These are phyloP conservation scores for Sphaerodactylus townsendi DNA, from an alignment of 2,113 vertebrate genomes.

Conservation along the genomic window DNA sequence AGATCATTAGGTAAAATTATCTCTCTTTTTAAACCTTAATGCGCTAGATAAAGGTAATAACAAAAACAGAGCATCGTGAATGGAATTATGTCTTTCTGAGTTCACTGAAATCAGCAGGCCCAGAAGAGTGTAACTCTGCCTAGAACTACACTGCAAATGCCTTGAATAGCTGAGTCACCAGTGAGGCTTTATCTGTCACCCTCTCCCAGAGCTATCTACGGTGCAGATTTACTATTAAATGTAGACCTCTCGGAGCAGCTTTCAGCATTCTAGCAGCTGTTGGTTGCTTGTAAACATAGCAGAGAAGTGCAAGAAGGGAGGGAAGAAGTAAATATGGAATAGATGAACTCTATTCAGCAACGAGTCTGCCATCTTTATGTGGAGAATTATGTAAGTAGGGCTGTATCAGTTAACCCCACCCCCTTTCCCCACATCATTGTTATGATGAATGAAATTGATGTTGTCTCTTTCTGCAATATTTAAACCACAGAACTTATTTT, in stretches of 20 bases:
- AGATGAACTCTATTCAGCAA: neutral
- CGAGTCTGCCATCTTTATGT: neutral
- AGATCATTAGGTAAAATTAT: neutral
- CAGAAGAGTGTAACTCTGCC: too few species aligned
- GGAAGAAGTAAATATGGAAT: neutral
- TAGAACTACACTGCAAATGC: neutral
- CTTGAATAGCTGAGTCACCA: neutral
- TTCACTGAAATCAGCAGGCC: too few species aligned
- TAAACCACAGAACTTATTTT: neutral
- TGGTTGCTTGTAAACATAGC: neutral
- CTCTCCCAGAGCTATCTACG: neutral
- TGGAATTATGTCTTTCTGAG: too few species aligned
- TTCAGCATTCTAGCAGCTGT: constrained; percentile 14
- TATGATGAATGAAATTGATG: neutral
- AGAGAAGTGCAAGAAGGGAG: neutral
- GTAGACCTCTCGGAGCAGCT: neutral
- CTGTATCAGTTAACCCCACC: neutral
- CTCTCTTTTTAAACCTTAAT: neutral
- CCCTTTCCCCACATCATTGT: neutral
- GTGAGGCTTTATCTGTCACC: neutral
- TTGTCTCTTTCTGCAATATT: neutral
- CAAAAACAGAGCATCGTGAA: too few species aligned
- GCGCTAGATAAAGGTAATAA: neutral
- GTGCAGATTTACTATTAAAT: neutral
- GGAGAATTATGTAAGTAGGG: neutral